Conservation (phyloP, 2,113 vertebrate genomes). For the Fukomys damarensis region DNA sequence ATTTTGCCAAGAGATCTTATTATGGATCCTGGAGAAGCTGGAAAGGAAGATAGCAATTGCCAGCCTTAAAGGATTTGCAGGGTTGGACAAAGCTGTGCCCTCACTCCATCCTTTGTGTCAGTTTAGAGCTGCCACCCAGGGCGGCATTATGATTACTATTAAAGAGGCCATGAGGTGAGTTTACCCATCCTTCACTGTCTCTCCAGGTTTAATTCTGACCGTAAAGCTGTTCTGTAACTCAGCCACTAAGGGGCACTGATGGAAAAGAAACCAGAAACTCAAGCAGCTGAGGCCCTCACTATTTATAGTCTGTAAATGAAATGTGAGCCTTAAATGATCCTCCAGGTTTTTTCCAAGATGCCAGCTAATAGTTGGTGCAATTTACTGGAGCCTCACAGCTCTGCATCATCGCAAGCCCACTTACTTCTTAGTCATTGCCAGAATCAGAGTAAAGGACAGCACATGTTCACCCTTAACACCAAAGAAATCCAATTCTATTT, state of each 20-base stretch:
- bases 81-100: slow-evolving; percentile 80
- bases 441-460: slow-evolving; percentile 37
- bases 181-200: background rate
- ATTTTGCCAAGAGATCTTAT: slow-evolving; percentile 92
- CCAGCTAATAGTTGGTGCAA: slow-evolving; percentile 26
- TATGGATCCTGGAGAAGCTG: slow-evolving; percentile 92
- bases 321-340: slow-evolving; percentile 49
- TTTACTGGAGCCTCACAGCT: slow-evolving; percentile 6
- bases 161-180: slow-evolving; percentile 88
- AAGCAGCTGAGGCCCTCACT: background rate
- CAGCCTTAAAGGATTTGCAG: slow-evolving; percentile 86
- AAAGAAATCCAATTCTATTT: background rate
- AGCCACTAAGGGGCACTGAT: slow-evolving; percentile 70
- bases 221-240: slow-evolving; percentile 19
- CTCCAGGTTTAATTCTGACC: background rate
- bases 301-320: slow-evolving; percentile 59
- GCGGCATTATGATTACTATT: slow-evolving; percentile 87
- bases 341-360: slow-evolving; percentile 49
- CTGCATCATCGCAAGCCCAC: background rate
- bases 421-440: background rate
- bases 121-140: slow-evolving; percentile 89
- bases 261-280: slow-evolving; percentile 56
- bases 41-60: slow-evolving; percentile 84
- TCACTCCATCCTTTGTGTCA: slow-evolving; percentile 83
- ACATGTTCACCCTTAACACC: background rate